Conservation (phyloP, 2,888 invertebrate genomes). For the Anarsia innoxiella region DNA sequence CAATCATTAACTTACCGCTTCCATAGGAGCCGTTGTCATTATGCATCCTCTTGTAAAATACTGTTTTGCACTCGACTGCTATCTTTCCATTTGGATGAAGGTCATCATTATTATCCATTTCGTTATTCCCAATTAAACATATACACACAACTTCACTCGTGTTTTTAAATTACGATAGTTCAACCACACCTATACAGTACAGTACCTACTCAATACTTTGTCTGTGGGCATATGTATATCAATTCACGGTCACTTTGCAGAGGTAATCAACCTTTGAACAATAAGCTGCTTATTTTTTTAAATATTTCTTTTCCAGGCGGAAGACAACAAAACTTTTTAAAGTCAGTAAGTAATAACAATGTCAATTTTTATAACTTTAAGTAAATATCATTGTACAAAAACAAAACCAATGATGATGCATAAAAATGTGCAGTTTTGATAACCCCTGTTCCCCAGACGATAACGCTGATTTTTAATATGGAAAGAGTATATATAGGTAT, state of each 20-base stretch:
- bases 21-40: slow-evolving; percentile 61
- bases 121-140: slow-evolving; percentile 3
- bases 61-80: neutral
- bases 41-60: slow-evolving; percentile 39
- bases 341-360: too few species aligned
- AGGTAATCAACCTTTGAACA: slow-evolving; percentile 19
- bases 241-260: slow-evolving; percentile 15
- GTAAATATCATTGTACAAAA: too few species aligned
- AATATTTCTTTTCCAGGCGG: too few species aligned
- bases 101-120: slow-evolving; percentile 3
- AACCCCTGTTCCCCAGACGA: too few species aligned
- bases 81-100: neutral
- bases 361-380: too few species aligned
- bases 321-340: too few species aligned
- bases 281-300: neutral
- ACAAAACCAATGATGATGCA: too few species aligned
- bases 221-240: too few species aligned
- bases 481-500: too few species aligned
- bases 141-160: slow-evolving; percentile 23
- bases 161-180: slow-evolving; percentile 21
- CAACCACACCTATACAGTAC: slow-evolving; percentile 15
- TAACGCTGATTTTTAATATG: too few species aligned
- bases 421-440: slow-evolving; percentile 27
- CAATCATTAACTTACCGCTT: slow-evolving; percentile 52
- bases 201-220: slow-evolving; percentile 10